Evolutionary conservation across 92 coral and sea anemone genomes (phyloP), one percentile per base, ranked within the genome.

Genomic region (Phenganax marumi): DNA sequence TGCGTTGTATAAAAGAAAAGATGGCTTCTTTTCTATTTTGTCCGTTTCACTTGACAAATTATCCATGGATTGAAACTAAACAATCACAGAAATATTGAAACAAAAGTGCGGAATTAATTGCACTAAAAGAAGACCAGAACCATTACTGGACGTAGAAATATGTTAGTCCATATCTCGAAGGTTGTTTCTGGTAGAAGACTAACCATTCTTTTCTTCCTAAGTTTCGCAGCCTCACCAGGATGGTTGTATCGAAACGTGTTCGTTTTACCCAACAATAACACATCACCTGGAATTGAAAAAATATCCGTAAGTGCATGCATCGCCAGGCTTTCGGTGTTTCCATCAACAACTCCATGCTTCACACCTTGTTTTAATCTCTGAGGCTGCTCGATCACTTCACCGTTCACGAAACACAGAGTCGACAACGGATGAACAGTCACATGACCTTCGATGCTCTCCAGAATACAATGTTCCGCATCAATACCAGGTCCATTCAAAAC

Each of bases 141-240:
- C 43, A 33, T 33, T 33, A 33, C 43, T 33, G 43, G 43, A 33
- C 5, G 5, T 33, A 33, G 43, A 2, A 33, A 7, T 10, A 63
- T 17, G 75, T 11, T 46, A 10, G 2, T 33, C 10, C 60, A 73
- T 8, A 50, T 48, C 60, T 48, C 50, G 54, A 52, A 54, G 25
- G 50, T 33, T 5, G 43, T 33, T 33, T 33, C 43, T 33, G 3
- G 43, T 33, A 25, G 24, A 11, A 25, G 33, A 91, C 97, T 87
- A 75, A 95, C 98, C 76, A 89, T 91, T 84, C 99, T 81, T 85
- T 96, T 91, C 74, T 96, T 96, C 68, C 99, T 75, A 22, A 96
- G 91, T 82, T 92, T 96, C 2, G 97, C 99, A 16, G 99, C 99
- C 85, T 96, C 99, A 80, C 91, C 97, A 8, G 99, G 99, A 76